Conservation (phyloP, 2,797 vertebrate genomes). For the Thunnus albacares region DNA sequence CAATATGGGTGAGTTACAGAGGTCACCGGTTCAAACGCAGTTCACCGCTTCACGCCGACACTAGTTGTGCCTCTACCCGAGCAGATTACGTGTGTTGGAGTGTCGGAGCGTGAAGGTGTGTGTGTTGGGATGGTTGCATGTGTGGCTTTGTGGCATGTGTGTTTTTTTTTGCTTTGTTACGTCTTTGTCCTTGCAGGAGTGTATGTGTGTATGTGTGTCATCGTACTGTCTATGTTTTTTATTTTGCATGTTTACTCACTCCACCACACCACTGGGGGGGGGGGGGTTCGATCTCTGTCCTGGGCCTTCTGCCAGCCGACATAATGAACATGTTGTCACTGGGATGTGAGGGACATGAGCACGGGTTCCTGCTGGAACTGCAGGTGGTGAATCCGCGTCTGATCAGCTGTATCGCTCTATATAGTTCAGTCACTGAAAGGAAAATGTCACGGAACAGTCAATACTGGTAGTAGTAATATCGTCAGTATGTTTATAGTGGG, state of each 20-base stretch:
- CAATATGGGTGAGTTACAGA: constrained; percentile 88
- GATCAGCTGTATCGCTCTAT: constrained; percentile 42
- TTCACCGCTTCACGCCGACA: constrained; percentile 75
- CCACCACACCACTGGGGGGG: constrained; percentile 5
- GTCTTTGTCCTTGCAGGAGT: constrained; percentile 1
- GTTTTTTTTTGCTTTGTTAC: background rate
- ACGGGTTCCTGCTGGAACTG: constrained; percentile 45
- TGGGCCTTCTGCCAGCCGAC: constrained; percentile 62
- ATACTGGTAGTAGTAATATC: constrained; percentile 1
- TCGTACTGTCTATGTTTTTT: background rate
- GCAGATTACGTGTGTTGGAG: constrained; percentile 35
- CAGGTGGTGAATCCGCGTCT: constrained; percentile 48
- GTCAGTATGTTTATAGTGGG: background rate
- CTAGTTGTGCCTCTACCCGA: constrained; percentile 50
- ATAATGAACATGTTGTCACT: constrained; percentile 60
- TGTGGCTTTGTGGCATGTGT: background rate
- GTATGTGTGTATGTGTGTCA: constrained; percentile 36
- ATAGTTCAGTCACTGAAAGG: constrained; percentile 15
- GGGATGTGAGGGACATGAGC: constrained; percentile 49
- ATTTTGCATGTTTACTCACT: constrained; percentile 49
- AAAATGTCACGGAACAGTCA: constrained; percentile 49
- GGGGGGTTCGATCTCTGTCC: constrained; percentile 63
- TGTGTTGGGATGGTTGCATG: constrained; percentile 6
- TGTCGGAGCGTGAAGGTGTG: constrained; percentile 34
- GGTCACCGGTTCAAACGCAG: constrained; percentile 86